phyloP scores from a whole-genome alignment of 1,140 invertebrate species.

The Ephestia elutella region DNA sequence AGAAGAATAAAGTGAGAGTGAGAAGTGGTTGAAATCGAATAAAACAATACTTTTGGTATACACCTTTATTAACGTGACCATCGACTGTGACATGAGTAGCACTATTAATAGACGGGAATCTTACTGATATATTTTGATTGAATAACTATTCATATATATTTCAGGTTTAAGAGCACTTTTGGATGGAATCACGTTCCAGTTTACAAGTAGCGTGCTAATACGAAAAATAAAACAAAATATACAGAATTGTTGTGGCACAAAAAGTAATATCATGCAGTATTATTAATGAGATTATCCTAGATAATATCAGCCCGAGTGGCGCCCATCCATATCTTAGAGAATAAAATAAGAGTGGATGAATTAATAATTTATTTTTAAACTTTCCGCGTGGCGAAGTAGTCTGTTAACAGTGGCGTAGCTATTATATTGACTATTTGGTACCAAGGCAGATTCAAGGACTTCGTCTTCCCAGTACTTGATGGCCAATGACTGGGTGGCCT shows the following conservation, averaged over 20 bases:
- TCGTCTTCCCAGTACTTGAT: too few relatives aligned
- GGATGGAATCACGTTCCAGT: constrained; percentile 67
- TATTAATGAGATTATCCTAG: neutral
- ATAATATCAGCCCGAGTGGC: neutral
- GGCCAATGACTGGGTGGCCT: too few relatives aligned
- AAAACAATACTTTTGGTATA: constrained; percentile 40
- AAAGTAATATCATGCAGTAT: constrained; percentile 8
- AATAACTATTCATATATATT: constrained; percentile 57
- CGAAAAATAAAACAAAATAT: constrained; percentile 39
- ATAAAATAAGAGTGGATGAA: neutral
- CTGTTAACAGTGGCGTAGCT: too few relatives aligned
- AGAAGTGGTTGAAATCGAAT: constrained; percentile 10
- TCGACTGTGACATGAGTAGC: constrained; percentile 54
- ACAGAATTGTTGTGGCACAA: constrained; percentile 46
- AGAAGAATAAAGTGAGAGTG: too few relatives aligned
- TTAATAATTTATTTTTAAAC: constrained; percentile 10
- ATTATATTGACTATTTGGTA: too few relatives aligned
- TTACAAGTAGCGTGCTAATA: constrained; percentile 45
- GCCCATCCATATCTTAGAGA: too few relatives aligned
- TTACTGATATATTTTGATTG: constrained; percentile 34
- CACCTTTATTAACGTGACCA: constrained; percentile 67
- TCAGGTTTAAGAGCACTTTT: constrained; percentile 70
- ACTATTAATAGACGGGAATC: constrained; percentile 30
- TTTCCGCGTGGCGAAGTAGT: too few relatives aligned
- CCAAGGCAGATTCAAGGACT: too few relatives aligned